phyloP scores from a whole-genome alignment of 1,140 invertebrate genomes.

The Drosophila tsacasi region DNA sequence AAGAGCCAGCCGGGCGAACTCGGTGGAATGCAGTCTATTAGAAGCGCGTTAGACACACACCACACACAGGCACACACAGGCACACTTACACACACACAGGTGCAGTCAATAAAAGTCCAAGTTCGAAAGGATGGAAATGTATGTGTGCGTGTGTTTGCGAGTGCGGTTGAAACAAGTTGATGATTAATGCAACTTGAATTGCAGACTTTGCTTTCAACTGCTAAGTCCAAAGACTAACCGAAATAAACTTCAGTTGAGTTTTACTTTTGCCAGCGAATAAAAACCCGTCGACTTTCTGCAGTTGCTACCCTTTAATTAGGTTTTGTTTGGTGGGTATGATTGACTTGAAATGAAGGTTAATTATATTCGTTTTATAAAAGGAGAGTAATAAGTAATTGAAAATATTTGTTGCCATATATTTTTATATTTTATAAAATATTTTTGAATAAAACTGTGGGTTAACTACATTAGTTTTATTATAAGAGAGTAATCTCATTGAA shows the following conservation, averaged over 20 bases:
- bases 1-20: conserved; percentile 59
- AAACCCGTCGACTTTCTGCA: conserved; percentile 5
- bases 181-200: conserved; percentile 77
- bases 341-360: too few species aligned
- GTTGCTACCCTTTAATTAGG: conserved; percentile 11
- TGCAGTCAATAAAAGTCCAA: conserved; percentile 72
- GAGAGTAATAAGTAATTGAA: too few species aligned
- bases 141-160: conserved; percentile 2
- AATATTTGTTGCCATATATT: too few species aligned
- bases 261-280: conserved; percentile 15
- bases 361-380: too few species aligned
- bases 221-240: conserved; percentile 41
- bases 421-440: too few species aligned
- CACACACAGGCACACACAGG: not conserved
- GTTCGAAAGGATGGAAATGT: conserved; percentile 36
- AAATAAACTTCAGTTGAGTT: conserved; percentile 58
- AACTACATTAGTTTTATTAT: too few species aligned
- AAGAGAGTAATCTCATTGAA: too few species aligned
- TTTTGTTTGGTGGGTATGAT: too few species aligned
- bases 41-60: conserved; percentile 67
- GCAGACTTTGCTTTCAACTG: conserved; percentile 56
- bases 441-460: too few species aligned
- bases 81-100: conserved; percentile 1
- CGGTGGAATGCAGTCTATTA: conserved; percentile 74
- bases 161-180: conserved; percentile 72